Conservation (phyloP, 1,140 invertebrate species). For the Eumaeus atala region DNA sequence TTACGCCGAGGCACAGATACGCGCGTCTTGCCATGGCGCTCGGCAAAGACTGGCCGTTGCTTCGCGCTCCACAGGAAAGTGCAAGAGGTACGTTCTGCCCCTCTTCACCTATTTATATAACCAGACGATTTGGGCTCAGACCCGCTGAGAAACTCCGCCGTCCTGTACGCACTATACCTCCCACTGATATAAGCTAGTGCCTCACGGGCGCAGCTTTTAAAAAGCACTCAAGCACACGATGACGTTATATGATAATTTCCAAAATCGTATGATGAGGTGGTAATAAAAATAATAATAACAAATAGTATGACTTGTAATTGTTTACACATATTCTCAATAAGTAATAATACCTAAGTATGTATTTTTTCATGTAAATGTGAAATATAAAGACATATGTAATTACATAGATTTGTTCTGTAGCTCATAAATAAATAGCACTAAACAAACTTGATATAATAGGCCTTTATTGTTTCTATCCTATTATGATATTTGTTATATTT, state of each 20-base stretch:
- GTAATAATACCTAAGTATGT: too few relatives aligned
- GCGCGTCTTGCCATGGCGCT: conserved; percentile 71
- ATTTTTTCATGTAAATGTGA: too few relatives aligned
- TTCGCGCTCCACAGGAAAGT: conserved; percentile 65
- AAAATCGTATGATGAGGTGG: not conserved
- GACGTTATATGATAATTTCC: conserved; percentile 18
- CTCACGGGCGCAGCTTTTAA: conserved; percentile 50
- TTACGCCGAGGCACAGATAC: conserved; percentile 62
- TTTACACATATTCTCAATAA: too few relatives aligned
- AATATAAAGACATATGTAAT: too few relatives aligned
- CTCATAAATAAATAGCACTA: too few relatives aligned
- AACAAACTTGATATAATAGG: too few relatives aligned
- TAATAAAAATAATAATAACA: too few relatives aligned
- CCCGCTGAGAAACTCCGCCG: conserved; percentile 46
- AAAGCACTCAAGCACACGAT: conserved; percentile 35
- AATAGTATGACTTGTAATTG: too few relatives aligned
- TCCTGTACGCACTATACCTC: conserved; percentile 51
- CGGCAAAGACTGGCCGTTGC: conserved; percentile 61
- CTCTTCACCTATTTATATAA: conserved; percentile 74
- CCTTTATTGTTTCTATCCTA: too few relatives aligned
- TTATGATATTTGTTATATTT: too few relatives aligned
- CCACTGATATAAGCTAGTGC: conserved; percentile 39
- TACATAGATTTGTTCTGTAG: too few relatives aligned
- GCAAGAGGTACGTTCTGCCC: conserved; percentile 66
- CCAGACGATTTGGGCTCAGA: conserved; percentile 45